Evolutionary conservation across 30 jellyfish, hydroid and myxozoan genomes (phyloP).

Genomic region (Aurelia sp.): DNA sequence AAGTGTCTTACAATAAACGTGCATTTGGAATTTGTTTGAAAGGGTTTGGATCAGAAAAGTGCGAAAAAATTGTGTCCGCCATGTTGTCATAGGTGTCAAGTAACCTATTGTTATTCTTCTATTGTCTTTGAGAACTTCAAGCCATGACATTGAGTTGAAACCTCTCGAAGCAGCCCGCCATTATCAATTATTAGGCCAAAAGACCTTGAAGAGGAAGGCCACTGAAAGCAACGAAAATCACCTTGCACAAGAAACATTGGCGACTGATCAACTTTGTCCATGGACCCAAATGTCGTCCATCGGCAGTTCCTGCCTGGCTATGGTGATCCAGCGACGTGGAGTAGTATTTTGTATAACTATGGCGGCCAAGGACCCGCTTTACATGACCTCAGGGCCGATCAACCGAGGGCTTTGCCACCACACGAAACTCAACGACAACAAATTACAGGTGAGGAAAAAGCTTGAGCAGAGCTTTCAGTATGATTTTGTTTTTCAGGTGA

Average conservation of each 20-base stretch:
- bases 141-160: too few relatives aligned
- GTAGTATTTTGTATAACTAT: conserved; percentile 65
- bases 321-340: conserved; percentile 75
- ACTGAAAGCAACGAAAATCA: too few relatives aligned
- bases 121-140: too few relatives aligned
- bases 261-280: neutral
- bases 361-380: conserved; percentile 91
- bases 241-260: too few relatives aligned
- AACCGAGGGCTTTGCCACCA: conserved; percentile 71
- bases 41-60: too few relatives aligned
- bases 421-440: conserved; percentile 57
- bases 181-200: neutral
- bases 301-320: conserved; percentile 76
- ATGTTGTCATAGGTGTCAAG: too few relatives aligned
- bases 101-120: too few relatives aligned
- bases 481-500: too few relatives aligned
- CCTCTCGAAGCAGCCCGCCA: conserved; percentile 5
- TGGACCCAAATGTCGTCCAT: conserved; percentile 73
- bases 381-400: conserved; percentile 88
- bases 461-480: too few relatives aligned
- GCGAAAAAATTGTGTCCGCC: too few relatives aligned
- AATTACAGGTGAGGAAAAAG: conserved; percentile 46
- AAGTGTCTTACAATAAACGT: too few relatives aligned
- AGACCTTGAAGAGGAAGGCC: neutral
- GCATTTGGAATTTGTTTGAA: too few relatives aligned